Conservation (phyloP, 1,140 invertebrate genomes). For the Drosophila bocqueti region DNA sequence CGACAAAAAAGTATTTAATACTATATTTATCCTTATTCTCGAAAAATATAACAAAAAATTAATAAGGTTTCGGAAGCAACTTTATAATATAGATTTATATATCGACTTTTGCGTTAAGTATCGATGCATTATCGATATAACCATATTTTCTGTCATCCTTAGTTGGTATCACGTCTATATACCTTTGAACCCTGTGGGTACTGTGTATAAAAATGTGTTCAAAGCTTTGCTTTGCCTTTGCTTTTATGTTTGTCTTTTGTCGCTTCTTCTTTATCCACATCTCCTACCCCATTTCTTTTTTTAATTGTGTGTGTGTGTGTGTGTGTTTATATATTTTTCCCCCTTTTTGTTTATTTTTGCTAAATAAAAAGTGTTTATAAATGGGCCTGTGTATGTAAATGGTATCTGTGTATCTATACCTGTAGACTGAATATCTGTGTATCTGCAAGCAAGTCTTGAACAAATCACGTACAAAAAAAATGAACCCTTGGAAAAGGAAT, state of each 20-base stretch:
- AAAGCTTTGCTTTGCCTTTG: slow-evolving; percentile 67
- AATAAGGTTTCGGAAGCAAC: too few relatives aligned
- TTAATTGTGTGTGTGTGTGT: slow-evolving; percentile 29
- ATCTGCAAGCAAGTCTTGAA: slow-evolving; percentile 43
- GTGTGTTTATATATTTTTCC: slow-evolving; percentile 20
- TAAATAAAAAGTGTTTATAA: slow-evolving; percentile 43
- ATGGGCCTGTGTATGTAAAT: slow-evolving; percentile 35
- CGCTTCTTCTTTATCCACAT: slow-evolving; percentile 24
- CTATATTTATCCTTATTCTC: too few relatives aligned
- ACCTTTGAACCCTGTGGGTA: not conserved
- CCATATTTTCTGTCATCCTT: not conserved
- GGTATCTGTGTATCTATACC: slow-evolving; percentile 43
- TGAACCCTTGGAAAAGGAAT: not conserved
- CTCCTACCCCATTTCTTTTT: slow-evolving; percentile 19
- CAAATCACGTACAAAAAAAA: slow-evolving; percentile 59
- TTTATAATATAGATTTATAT: not conserved
- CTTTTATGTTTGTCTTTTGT: slow-evolving; percentile 27
- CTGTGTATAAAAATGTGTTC: slow-evolving; percentile 28
- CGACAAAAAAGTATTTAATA: too few relatives aligned
- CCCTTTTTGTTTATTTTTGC: slow-evolving; percentile 31
- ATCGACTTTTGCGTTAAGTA: not conserved
- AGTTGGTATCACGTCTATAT: not conserved
- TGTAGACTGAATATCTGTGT: slow-evolving; percentile 36
- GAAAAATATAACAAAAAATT: too few relatives aligned
- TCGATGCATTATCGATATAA: not conserved